Percentiles rank a stretch among this genome's conserved stretches.
These are phyloP conservation scores for Pogonocherus hispidulus DNA, from an alignment of 2,888 invertebrate genomes.

Conservation along the genomic window DNA sequence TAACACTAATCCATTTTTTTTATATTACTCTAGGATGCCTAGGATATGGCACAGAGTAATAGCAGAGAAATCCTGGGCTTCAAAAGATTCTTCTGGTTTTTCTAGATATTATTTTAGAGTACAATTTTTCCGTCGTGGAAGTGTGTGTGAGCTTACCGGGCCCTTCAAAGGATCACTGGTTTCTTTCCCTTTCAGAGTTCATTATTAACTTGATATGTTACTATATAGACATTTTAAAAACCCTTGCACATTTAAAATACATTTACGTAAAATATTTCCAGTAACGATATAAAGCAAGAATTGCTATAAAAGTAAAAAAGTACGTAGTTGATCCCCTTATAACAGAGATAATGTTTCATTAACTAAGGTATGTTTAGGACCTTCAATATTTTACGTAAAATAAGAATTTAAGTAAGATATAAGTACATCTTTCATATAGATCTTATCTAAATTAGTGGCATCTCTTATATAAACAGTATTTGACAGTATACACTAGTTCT, in stretches of 20 bases:
- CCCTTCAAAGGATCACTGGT: too few species aligned
- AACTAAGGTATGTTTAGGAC: background rate
- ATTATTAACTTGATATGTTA: slow-evolving; percentile 14
- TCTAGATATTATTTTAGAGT: too few species aligned
- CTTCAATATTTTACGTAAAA: slow-evolving; percentile 25
- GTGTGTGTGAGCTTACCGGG: too few species aligned
- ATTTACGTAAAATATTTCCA: slow-evolving; percentile 19
- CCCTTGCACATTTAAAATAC: background rate
- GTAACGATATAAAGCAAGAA: background rate
- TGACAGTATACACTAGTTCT: slow-evolving; percentile 5
- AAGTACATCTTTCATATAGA: background rate
- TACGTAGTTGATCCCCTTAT: slow-evolving; percentile 8
- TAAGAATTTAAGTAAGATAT: background rate
- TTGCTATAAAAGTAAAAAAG: slow-evolving; percentile 14
- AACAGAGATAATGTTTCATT: background rate
- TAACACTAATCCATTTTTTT: too few species aligned
- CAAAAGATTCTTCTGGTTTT: too few species aligned
- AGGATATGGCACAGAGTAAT: too few species aligned
- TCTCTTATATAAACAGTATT: slow-evolving; percentile 11
- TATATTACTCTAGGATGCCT: too few species aligned
- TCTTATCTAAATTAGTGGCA: slow-evolving; percentile 26
- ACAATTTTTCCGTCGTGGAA: too few species aligned
- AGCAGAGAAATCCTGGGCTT: too few species aligned
- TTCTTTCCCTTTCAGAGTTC: too few species aligned
- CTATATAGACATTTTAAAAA: slow-evolving; percentile 11